Percentiles rank a stretch among this genome's conserved stretches.
Evolutionary conservation across 2,797 vertebrate species (phyloP).

Genomic region (Crocidura indochinensis): DNA sequence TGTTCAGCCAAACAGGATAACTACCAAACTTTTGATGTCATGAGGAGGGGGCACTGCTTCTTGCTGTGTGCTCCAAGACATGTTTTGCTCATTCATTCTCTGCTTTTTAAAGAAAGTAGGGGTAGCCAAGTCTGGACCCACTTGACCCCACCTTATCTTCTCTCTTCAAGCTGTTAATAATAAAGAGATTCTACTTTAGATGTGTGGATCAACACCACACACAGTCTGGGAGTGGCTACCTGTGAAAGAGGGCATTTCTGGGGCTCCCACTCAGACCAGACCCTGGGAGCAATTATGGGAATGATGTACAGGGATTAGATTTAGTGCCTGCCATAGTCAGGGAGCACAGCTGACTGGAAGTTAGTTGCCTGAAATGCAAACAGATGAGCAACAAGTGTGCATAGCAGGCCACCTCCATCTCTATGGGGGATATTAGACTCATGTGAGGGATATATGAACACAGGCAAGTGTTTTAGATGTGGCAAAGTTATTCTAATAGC

Average conservation of each 20-base stretch:
- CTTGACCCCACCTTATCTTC: background rate
- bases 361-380: background rate
- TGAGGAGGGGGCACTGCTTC: background rate
- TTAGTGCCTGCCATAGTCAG: background rate
- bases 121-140: background rate
- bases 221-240: background rate
- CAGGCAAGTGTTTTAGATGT: background rate
- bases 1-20: slow-evolving; percentile 3
- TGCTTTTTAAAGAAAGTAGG: slow-evolving; percentile 43
- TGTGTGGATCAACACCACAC: background rate
- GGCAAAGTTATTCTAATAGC: slow-evolving; percentile 12
- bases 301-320: background rate
- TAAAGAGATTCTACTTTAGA: background rate
- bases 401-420: background rate
- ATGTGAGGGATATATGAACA: background rate
- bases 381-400: slow-evolving; percentile 70
- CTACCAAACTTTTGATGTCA: background rate
- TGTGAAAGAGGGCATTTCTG: background rate
- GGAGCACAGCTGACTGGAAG: background rate
- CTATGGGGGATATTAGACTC: background rate
- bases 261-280: background rate
- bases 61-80: background rate
- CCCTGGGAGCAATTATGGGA: background rate
- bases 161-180: background rate
- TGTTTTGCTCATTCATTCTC: slow-evolving; percentile 6